Evolutionary conservation across 1,140 invertebrate genomes (phyloP), one percentile per base, ranked within the genome.

Genomic region (Muscidifurax raptorellus): DNA sequence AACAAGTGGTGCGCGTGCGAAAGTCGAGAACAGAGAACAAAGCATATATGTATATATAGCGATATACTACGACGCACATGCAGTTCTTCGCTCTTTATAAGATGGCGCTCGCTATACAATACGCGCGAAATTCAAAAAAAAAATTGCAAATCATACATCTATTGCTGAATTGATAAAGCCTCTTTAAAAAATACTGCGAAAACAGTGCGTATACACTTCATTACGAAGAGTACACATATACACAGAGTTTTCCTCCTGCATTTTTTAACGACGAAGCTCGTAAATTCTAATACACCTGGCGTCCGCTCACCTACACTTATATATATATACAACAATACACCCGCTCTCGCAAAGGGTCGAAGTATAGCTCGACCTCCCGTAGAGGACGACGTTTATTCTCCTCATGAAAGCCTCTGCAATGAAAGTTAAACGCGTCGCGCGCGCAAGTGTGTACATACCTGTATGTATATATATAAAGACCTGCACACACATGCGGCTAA

Each of bases 261-360:
- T 69, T 69, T 69, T 69, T 66, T 66, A 66, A 69, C 66, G 66
- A 69, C 25, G 27, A 69, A 18, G 27, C 25, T 69, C 66, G 66
- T 69, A 69, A 69, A 69, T 69, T 69, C 66, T 69, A 69, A 69
- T 69, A 30, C 66, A 69, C 25, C 66, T 28, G 27, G 66, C 27
- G 64, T 18, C 9, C 18, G 64, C 18, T 5, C 64, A 15, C 25
- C 12, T 27, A 27, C n/a, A n/a, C n/a, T n/a, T n/a, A n/a, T n/a
- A n/a, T n/a, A n/a, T n/a, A n/a, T n/a, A n/a, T n/a, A n/a, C 6
- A 27, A 67, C 64, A 1, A 27, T 25, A 27, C 64, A 27, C 12
- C 59, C 4, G n/a, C 59, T 64, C 2, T 3, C 40, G 18, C 36
- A 59, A 59, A 30, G 66, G 66, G 66, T 69, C 66, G 66, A 59